phyloP scores from a whole-genome alignment of 2,888 invertebrate species.

The Lithophane socia region DNA sequence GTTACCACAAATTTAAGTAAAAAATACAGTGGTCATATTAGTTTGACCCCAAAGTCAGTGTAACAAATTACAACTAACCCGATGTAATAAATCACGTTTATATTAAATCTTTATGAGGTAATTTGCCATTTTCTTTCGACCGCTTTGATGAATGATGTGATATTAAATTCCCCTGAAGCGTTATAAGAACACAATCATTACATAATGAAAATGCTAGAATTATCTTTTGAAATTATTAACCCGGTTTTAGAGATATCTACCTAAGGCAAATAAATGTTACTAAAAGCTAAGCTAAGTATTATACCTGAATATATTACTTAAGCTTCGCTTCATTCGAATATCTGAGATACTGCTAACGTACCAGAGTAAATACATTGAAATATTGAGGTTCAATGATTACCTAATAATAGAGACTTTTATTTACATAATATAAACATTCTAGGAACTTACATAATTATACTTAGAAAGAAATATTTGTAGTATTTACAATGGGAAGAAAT shows the following conservation, averaged over 20 bases:
- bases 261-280: not conserved
- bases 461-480: too few relatives aligned
- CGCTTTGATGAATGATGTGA: not conserved
- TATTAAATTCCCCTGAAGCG: not conserved
- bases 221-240: not conserved
- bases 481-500: too few relatives aligned
- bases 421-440: too few relatives aligned
- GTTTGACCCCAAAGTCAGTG: too few relatives aligned
- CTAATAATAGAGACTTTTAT: too few relatives aligned
- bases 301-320: not conserved
- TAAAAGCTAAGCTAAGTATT: constrained; percentile 44
- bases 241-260: not conserved
- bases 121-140: not conserved
- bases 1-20: not conserved
- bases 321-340: not conserved
- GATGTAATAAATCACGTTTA: not conserved
- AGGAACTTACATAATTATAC: too few relatives aligned
- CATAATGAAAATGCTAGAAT: not conserved
- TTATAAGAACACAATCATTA: not conserved
- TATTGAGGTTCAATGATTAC: not conserved
- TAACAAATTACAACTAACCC: not conserved
- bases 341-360: not conserved
- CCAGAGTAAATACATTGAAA: not conserved
- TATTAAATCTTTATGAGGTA: not conserved
- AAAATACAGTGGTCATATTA: not conserved